Evolutionary conservation across 2,797 vertebrate species (phyloP).

Genomic region (Argya squamiceps): DNA sequence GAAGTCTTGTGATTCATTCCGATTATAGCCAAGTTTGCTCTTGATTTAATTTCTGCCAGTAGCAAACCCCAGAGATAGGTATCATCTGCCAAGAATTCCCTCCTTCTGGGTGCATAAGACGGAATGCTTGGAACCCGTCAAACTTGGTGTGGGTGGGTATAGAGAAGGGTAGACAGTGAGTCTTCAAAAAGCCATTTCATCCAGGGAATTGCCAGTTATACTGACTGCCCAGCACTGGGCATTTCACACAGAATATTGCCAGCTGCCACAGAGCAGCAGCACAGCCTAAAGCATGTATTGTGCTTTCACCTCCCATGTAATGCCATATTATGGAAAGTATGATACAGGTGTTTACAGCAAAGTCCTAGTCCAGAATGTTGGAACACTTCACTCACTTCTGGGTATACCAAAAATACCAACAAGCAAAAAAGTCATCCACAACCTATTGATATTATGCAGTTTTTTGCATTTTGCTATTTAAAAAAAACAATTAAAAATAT

Average conservation of each 20-base stretch:
- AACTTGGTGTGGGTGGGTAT: background rate
- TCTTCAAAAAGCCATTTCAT: background rate
- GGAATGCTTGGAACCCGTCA: background rate
- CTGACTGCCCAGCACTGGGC: background rate
- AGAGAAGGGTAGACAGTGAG: background rate
- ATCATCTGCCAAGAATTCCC: background rate
- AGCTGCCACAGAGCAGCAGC: background rate
- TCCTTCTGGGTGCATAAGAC: background rate
- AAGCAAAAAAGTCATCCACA: rapidly evolving
- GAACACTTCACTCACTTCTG: background rate
- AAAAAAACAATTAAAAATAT: background rate
- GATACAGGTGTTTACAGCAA: background rate
- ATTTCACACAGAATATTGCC: background rate
- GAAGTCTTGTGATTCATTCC: background rate
- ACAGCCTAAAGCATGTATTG: background rate
- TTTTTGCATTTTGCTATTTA: background rate
- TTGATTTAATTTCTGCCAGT: background rate
- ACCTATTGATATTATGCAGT: background rate
- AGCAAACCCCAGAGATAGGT: background rate
- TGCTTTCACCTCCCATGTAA: rapidly evolving
- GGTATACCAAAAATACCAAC: background rate
- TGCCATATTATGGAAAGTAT: background rate
- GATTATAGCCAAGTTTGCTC: background rate
- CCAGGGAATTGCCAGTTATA: background rate
- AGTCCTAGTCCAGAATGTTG: background rate